These are phyloP conservation scores for Ophion slaviceki DNA, from an alignment of 2,888 invertebrate genomes.

Conservation along the genomic window DNA sequence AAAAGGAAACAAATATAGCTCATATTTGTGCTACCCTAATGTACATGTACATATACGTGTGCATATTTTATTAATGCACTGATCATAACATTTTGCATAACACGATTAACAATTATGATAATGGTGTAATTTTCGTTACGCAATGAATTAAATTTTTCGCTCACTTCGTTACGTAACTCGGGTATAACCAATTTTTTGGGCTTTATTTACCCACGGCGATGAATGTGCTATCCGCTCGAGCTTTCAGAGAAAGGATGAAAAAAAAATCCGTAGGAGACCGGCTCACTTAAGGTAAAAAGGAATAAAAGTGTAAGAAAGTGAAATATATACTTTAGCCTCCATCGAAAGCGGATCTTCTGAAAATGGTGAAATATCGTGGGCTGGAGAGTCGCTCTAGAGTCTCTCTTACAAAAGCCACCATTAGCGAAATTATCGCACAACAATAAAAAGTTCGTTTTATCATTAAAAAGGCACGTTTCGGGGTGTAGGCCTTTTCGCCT, in stretches of 20 bases:
- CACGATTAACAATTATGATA: not conserved
- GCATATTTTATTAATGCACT: not conserved
- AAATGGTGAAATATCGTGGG: conserved; percentile 32
- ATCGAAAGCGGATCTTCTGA: conserved; percentile 30
- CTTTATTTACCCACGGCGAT: not conserved
- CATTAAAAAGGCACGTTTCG: conserved; percentile 44
- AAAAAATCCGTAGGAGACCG: conserved; percentile 7
- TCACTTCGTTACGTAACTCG: conserved; percentile 1
- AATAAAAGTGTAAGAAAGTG: conserved; percentile 22
- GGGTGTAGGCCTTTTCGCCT: conserved; percentile 12
- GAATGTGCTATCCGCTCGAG: conserved; percentile 8
- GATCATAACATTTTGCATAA: not conserved
- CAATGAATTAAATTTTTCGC: conserved; percentile 6
- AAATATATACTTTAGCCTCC: conserved; percentile 27
- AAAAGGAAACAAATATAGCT: too few relatives aligned
- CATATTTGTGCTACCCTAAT: too few relatives aligned
- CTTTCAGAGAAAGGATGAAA: conserved; percentile 47
- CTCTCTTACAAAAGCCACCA: conserved; percentile 48
- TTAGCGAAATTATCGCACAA: conserved; percentile 55
- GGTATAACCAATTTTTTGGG: not conserved
- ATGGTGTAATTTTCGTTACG: not conserved
- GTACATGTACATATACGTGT: too few relatives aligned
- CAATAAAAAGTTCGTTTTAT: conserved; percentile 59
- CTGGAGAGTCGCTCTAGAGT: conserved; percentile 25
- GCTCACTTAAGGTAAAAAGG: conserved; percentile 3